phyloP scores from a whole-genome alignment of 2,113 vertebrate genomes.

The Trematocara variabile region DNA sequence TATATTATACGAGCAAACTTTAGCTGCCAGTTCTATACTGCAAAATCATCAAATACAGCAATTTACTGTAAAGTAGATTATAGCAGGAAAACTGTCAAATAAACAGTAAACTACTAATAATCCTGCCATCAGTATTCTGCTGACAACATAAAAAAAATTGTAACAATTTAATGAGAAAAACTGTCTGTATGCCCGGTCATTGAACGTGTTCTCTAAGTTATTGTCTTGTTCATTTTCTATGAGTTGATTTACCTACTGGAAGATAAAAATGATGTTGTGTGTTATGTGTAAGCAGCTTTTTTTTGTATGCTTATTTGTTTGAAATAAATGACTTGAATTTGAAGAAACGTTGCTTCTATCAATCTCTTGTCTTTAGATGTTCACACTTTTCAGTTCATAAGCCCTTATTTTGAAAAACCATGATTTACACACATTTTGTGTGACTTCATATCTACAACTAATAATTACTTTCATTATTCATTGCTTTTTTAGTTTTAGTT shows the following conservation, averaged over 20 bases:
- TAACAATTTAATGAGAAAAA: neutral
- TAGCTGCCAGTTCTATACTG: neutral
- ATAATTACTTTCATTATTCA: neutral
- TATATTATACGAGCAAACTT: neutral
- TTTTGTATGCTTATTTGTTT: slow-evolving; percentile 36
- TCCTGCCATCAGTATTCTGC: neutral
- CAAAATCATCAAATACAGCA: neutral
- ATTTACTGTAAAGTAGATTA: neutral
- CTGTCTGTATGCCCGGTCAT: neutral
- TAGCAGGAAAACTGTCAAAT: neutral
- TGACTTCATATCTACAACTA: neutral
- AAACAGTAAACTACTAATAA: neutral
- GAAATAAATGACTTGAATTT: slow-evolving; percentile 44
- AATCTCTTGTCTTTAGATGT: neutral
- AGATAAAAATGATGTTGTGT: neutral
- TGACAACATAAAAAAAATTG: neutral
- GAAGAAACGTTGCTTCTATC: neutral
- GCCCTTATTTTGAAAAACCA: neutral
- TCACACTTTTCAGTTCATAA: neutral
- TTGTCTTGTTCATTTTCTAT: neutral
- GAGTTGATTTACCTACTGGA: neutral
- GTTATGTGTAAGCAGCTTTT: neutral
- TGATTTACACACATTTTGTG: neutral
- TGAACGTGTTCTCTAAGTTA: slow-evolving; percentile 30
- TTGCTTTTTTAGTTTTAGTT: neutral